A percentile compares a stretch with the other conserved stretches of the same genome.
These are phyloP conservation scores for Papilio glaucus DNA, from an alignment of 1,140 invertebrate species.

Conservation along the genomic window DNA sequence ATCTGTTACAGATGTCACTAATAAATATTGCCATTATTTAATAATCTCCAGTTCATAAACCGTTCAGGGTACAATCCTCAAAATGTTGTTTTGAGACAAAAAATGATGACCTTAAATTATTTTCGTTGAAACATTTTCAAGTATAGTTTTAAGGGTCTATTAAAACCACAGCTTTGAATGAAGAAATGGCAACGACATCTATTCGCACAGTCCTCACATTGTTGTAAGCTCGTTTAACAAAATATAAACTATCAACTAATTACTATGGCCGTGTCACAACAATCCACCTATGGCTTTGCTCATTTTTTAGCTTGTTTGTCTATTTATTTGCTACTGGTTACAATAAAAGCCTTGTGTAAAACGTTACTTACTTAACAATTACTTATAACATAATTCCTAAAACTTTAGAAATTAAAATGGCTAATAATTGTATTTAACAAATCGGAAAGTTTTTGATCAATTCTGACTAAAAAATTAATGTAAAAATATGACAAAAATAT, in stretches of 20 bases:
- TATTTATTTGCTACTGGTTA: neutral
- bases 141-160: neutral
- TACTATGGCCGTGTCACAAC: constrained; percentile 3
- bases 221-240: no score
- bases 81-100: neutral
- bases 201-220: neutral
- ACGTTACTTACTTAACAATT: constrained; percentile 1
- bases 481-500: no score
- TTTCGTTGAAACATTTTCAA: neutral
- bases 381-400: constrained; percentile 5
- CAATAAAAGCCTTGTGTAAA: neutral
- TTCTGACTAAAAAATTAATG: no score
- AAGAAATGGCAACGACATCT: neutral
- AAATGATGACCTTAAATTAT: neutral
- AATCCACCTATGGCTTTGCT: neutral
- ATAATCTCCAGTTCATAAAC: neutral
- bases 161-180: neutral
- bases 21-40: neutral
- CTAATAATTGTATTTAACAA: neutral
- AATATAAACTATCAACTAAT: neutral
- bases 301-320: neutral
- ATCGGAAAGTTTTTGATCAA: no score
- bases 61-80: neutral
- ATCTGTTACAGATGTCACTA: neutral
- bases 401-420: constrained; percentile 5